A percentile compares a stretch with the other conserved stretches of the same genome.
Conservation (phyloP, 2,113 vertebrate species). For the Microtus oregoni region DNA sequence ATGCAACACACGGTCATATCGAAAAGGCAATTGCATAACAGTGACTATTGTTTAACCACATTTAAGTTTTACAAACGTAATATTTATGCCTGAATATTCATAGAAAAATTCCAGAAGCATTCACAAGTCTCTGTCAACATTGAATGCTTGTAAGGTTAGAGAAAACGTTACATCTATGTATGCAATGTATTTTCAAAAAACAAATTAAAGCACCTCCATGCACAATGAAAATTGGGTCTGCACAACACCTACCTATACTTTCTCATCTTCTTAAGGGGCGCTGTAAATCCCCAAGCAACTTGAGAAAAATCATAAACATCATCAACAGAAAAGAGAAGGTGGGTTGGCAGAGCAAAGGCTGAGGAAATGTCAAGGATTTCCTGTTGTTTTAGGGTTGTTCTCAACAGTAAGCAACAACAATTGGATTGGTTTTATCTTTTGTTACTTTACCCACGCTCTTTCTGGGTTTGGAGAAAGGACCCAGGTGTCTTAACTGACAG, state of each 20-base stretch:
- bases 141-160: not conserved
- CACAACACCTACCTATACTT: conserved; percentile 5
- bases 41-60: not conserved
- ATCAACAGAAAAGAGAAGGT: conserved; percentile 16
- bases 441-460: conserved; percentile 34
- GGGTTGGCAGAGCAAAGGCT: not conserved
- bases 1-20: not conserved
- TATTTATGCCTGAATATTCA: not conserved
- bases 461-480: conserved; percentile 48
- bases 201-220: not conserved
- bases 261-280: not conserved
- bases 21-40: not conserved
- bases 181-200: not conserved
- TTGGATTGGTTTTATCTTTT: conserved; percentile 59
- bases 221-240: not conserved
- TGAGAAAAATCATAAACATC: conserved; percentile 33
- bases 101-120: conserved; percentile 8
- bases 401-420: conserved; percentile 44
- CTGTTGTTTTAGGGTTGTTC: conserved; percentile 31
- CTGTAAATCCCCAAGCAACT: not conserved
- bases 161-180: not conserved
- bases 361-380: conserved; percentile 63
- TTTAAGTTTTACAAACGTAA: not conserved
- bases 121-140: not conserved
- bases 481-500: not conserved